Evolutionary conservation across 2,888 invertebrate genomes (phyloP), one percentile per base, ranked within the genome.

Genomic region (Coleophora deauratella): DNA sequence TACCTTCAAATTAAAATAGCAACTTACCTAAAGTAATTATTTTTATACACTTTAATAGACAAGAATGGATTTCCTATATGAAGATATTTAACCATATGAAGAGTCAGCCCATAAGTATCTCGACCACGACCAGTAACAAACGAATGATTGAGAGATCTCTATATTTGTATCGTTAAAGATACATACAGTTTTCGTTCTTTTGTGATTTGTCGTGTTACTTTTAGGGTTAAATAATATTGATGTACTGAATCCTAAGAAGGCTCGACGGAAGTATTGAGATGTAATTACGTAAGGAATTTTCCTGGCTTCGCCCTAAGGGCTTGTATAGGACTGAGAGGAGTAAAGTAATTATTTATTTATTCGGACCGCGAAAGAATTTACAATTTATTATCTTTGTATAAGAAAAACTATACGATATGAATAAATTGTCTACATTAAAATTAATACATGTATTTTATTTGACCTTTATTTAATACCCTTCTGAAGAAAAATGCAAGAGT

Each of bases 371-470:
- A 78, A 72, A 76, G 75, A 77, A 79, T 75, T 82, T 84, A 84
- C 84, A 84, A 81, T 82, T 84, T 85, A 82, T 81, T 79, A 81
- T 73, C 80, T 84, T 84, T 85, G 84, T 84, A 85, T 81, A 79
- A 81, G 76, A 78, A 72, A 79, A 63, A 62, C 73, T 76, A 77
- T 81, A 78, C 80, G 84, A 82, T 85, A 82, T 73, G 49, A 85
- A 85, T 85, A 85, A 84, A 85, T 84, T 84, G 84, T 84, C 84
- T 84, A 85, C 79, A 79, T 81, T 75, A 77, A 68, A 80, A 75
- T 67, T 72, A 71, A 49, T 52, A 57, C 11, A 55, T 54, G 68
- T 45, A 68, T 82, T 82, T 84, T 58, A 79, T 79, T 80, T 64
- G 49, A 45, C 43, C 38, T 46, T 37, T 15, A 21, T 21, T 42